phyloP scores from a whole-genome alignment of 2,113 vertebrate species.

The Bufo bufo region DNA sequence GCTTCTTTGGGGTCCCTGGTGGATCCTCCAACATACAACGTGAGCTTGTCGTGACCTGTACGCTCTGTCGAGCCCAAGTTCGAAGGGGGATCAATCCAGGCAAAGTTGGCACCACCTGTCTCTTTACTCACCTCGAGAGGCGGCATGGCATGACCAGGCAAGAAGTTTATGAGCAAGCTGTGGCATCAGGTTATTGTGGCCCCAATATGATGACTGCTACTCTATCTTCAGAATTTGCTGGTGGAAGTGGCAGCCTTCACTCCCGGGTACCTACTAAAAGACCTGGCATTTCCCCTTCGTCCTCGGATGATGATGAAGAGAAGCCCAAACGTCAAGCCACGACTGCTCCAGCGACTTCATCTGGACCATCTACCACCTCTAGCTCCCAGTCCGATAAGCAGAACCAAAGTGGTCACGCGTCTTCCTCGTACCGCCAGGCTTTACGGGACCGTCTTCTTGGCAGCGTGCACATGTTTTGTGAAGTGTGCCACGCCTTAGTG shows the following conservation, averaged over 20 bases:
- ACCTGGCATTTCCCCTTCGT: background rate
- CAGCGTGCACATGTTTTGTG: slow-evolving; percentile 29
- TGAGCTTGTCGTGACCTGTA: slow-evolving; percentile 10
- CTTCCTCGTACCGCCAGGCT: background rate
- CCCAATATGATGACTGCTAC: background rate
- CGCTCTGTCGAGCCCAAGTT: slow-evolving; percentile 2
- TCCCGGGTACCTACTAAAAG: background rate
- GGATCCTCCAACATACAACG: slow-evolving; percentile 15
- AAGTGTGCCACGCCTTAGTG: slow-evolving; percentile 24
- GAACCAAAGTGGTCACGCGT: background rate
- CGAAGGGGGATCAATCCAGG: background rate
- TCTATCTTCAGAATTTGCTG: background rate
- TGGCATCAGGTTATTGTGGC: background rate
- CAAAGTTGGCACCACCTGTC: slow-evolving; percentile 38
- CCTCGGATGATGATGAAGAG: background rate
- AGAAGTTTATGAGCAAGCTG: slow-evolving; percentile 12
- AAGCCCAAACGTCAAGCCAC: background rate
- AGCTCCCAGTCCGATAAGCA: background rate
- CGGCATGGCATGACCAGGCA: slow-evolving; percentile 12
- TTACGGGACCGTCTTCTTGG: slow-evolving; percentile 1
- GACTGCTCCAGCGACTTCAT: background rate
- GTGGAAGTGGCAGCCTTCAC: background rate
- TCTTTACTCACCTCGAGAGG: slow-evolving; percentile 29
- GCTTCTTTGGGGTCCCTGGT: slow-evolving; percentile 26
- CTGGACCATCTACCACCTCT: background rate